These are phyloP conservation scores for Iselma pallidipennis DNA, from an alignment of 2,888 invertebrate species.

Conservation along the genomic window DNA sequence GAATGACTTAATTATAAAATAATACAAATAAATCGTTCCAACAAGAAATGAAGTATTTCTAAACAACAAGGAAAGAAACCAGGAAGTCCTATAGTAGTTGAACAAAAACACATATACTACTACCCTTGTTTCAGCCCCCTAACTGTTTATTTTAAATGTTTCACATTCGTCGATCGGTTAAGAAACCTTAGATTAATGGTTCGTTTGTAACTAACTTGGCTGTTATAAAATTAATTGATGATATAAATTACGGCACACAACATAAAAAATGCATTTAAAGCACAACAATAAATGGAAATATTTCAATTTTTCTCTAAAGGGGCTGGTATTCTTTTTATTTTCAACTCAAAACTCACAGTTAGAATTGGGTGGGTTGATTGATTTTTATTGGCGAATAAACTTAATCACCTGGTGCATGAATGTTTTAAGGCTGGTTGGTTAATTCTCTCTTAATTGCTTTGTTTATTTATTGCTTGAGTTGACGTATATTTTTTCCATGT, in stretches of 20 bases:
- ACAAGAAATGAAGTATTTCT: too few relatives aligned
- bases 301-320: not conserved
- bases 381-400: not conserved
- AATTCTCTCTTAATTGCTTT: slow-evolving; percentile 48
- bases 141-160: not conserved
- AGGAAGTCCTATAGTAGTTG: too few relatives aligned
- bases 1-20: not conserved
- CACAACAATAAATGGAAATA: not conserved
- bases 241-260: not conserved
- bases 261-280: not conserved
- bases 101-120: not conserved
- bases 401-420: slow-evolving; percentile 23
- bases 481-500: slow-evolving; percentile 38
- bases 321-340: not conserved
- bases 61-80: too few relatives aligned
- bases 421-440: slow-evolving; percentile 40
- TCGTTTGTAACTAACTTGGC: slow-evolving; percentile 12
- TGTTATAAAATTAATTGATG: not conserved
- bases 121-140: not conserved
- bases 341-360: not conserved
- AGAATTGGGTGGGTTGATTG: not conserved
- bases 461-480: slow-evolving; percentile 44
- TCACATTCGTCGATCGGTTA: not conserved
- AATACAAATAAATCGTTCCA: not conserved
- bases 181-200: slow-evolving; percentile 12